Evolutionary conservation across 2,888 invertebrate genomes (phyloP).

Genomic region (Acleris holmiana): DNA sequence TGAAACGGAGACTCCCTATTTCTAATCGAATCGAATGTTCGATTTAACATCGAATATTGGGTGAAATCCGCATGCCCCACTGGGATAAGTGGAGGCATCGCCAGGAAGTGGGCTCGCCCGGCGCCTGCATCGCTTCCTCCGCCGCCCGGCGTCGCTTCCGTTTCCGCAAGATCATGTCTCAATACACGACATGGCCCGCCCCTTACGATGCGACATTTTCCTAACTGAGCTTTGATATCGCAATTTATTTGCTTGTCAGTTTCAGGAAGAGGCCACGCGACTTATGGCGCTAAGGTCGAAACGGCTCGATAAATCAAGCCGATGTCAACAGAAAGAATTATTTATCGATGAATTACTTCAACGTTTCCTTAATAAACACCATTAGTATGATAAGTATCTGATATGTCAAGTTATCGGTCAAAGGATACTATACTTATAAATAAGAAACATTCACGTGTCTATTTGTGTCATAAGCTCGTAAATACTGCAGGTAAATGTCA

Average conservation of each 20-base stretch:
- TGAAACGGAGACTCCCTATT: too few relatives aligned
- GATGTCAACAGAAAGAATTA: conserved; percentile 44
- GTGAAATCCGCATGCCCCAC: conserved; percentile 68
- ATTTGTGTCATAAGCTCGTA: not conserved
- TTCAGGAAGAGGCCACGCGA: conserved; percentile 79
- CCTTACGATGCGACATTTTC: conserved; percentile 66
- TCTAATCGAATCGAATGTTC: too few relatives aligned
- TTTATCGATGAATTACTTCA: conserved; percentile 37
- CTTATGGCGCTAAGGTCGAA: conserved; percentile 52
- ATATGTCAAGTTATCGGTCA: not conserved
- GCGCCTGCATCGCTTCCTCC: conserved; percentile 76
- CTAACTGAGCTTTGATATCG: conserved; percentile 70
- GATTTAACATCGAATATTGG: conserved; percentile 37
- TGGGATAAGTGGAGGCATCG: conserved; percentile 80
- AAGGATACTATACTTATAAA: conserved; percentile 12
- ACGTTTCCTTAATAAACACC: conserved; percentile 32
- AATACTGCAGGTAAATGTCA: too few relatives aligned
- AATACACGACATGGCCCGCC: conserved; percentile 62
- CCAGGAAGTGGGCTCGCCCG: conserved; percentile 77
- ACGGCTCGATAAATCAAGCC: conserved; percentile 58
- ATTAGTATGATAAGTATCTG: conserved; percentile 27
- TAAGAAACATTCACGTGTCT: not conserved
- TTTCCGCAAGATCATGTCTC: conserved; percentile 69
- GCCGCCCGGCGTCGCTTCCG: conserved; percentile 73
- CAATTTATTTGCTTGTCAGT: conserved; percentile 82